phyloP scores from a whole-genome alignment of 1,140 invertebrate genomes.

The Hydropsyche tenuis region DNA sequence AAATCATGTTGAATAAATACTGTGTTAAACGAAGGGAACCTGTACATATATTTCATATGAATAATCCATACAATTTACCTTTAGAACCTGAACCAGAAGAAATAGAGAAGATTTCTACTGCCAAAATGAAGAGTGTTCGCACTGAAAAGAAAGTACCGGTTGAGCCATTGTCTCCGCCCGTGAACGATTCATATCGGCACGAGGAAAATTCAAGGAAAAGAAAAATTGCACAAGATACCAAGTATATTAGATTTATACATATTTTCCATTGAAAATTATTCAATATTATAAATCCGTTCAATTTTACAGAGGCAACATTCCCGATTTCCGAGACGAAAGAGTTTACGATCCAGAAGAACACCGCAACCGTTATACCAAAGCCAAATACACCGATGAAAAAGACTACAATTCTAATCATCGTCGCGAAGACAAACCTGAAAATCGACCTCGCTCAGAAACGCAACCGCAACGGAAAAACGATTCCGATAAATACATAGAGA shows the following conservation, averaged over 20 bases:
- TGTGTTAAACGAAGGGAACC: too few species aligned
- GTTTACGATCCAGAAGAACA: not conserved
- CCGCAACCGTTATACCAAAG: not conserved
- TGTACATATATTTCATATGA: too few species aligned
- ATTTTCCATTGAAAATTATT: too few species aligned
- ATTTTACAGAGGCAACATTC: not conserved
- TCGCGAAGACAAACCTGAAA: too few species aligned
- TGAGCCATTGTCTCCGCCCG: not conserved
- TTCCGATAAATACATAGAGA: too few species aligned
- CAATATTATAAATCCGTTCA: not conserved
- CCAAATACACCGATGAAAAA: not conserved
- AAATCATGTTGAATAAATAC: too few species aligned
- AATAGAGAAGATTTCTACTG: not conserved
- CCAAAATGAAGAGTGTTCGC: conserved; percentile 8
- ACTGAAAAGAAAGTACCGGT: not conserved
- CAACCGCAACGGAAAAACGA: not conserved
- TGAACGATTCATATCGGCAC: not conserved
- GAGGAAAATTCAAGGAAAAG: not conserved
- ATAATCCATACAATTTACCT: not conserved
- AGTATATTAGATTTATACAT: too few species aligned
- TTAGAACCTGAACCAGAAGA: not conserved
- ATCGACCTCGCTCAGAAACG: too few species aligned
- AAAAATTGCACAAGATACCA: not conserved
- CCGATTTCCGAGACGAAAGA: not conserved
- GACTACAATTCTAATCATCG: not conserved